Evolutionary conservation across 2,797 vertebrate species (phyloP).

Genomic region (Onychomys arenicola): DNA sequence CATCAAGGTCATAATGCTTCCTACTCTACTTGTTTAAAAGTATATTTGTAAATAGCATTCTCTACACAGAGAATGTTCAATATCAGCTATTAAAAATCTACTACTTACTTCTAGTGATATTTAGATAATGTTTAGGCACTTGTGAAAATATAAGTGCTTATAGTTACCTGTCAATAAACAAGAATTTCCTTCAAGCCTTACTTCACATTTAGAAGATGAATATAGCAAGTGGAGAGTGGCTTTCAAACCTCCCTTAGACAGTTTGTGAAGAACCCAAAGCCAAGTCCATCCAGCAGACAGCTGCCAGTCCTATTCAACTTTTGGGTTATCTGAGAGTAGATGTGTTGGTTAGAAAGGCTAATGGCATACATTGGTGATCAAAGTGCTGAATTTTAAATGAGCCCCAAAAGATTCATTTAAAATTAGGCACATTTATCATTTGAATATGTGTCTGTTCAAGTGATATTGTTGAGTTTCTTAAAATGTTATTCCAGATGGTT

Average conservation of each 20-base stretch:
- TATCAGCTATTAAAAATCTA: neutral
- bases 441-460: neutral
- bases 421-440: neutral
- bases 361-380: neutral
- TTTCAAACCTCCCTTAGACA: neutral
- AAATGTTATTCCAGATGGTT: neutral
- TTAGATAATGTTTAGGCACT: conserved; percentile 6
- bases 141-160: neutral
- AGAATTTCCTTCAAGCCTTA: neutral
- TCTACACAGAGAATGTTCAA: neutral
- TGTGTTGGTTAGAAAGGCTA: neutral
- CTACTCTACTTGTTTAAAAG: conserved; percentile 4
- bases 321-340: neutral
- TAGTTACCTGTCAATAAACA: neutral
- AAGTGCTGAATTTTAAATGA: neutral
- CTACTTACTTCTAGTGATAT: conserved; percentile 6
- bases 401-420: neutral
- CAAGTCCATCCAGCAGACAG: neutral
- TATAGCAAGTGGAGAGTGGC: neutral
- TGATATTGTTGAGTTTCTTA: neutral
- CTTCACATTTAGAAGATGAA: conserved; percentile 3
- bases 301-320: neutral
- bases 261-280: neutral
- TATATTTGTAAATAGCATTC: neutral
- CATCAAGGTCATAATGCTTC: neutral